Base-by-base conservation (phyloP, 2,888 invertebrate genomes). In the Seira sanloemensis region DNA sequence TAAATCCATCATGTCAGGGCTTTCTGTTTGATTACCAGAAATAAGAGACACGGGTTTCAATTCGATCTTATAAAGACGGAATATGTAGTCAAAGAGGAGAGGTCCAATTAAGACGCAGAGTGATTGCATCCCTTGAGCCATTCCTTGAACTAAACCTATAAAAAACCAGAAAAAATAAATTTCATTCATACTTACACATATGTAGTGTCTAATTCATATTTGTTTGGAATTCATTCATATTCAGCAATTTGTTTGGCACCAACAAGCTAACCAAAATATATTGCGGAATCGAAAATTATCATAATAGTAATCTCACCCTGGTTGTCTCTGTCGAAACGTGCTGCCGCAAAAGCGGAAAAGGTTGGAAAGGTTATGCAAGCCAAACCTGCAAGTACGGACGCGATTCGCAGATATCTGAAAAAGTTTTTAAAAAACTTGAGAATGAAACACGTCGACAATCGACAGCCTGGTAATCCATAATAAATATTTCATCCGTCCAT, bases 321-420 rank as follows among this genome's bases (percentile, higher is more conserved):
- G 90, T 98, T 95, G 92, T 99, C 99, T n/a, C 97, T 96, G 90
- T 97, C 96, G 88, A 98, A 97, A 92, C 98, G 98, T 90, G 98
- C 96, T 16, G 98, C 98, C 78, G 98, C 98, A 92, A 98, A 99
- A 50, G 99, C 97, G 91, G 98, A 98, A 91, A 99, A 99, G 78
- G 99, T 98, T 46, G 99, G 99, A 93, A 99, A 99, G 1, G 98
- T 98, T 90, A 99, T 95, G 88, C 97, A 97, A 86, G 97, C 98
- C 89, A 99, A 94, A 16, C 98, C 97, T 50, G 99, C 99, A 65
- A 99, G 93, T 88, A n/a, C n/a, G n/a, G n/a, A n/a, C n/a, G n/a
- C n/a, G n/a, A n/a, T n/a, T n/a, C n/a, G n/a, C n/a, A n/a, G n/a
- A n/a, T n/a, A n/a, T n/a, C n/a, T n/a, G n/a, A n/a, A n/a, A n/a